A percentile compares a stretch with the other conserved stretches of the same genome.
Conservation (phyloP, 2,888 invertebrate species). For the Polydesmus complanatus region DNA sequence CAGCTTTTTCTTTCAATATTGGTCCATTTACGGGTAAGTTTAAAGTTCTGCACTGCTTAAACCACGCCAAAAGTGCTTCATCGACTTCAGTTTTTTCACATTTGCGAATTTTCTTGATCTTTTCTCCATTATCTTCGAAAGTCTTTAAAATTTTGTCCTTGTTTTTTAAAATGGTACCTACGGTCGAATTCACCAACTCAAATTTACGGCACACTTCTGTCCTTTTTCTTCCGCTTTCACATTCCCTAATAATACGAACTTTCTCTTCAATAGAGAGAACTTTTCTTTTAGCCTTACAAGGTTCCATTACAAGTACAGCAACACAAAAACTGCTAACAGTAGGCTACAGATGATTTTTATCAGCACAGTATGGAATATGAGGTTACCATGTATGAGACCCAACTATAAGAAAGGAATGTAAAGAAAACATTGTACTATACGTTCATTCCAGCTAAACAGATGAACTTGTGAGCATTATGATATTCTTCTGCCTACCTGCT, state of each 20-base stretch:
- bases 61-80: neutral
- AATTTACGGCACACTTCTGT: neutral
- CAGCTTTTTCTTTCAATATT: neutral
- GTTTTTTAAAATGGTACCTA: neutral
- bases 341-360: too few species aligned
- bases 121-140: neutral
- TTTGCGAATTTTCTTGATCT: neutral
- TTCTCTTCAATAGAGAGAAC: neutral
- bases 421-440: too few species aligned
- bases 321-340: too few species aligned
- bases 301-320: too few species aligned
- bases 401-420: too few species aligned
- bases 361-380: too few species aligned
- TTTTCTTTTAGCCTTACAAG: too few species aligned
- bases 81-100: neutral
- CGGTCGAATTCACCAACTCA: neutral
- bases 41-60: neutral
- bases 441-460: too few species aligned
- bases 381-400: too few species aligned
- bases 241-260: neutral
- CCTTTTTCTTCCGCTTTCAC: neutral
- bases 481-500: too few species aligned
- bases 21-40: neutral
- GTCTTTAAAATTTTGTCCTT: neutral
- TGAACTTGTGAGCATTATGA: too few species aligned